Evolutionary conservation across 2,888 invertebrate genomes (phyloP), one percentile per base, ranked within the genome.

Genomic region (Xestia sexstrigata): DNA sequence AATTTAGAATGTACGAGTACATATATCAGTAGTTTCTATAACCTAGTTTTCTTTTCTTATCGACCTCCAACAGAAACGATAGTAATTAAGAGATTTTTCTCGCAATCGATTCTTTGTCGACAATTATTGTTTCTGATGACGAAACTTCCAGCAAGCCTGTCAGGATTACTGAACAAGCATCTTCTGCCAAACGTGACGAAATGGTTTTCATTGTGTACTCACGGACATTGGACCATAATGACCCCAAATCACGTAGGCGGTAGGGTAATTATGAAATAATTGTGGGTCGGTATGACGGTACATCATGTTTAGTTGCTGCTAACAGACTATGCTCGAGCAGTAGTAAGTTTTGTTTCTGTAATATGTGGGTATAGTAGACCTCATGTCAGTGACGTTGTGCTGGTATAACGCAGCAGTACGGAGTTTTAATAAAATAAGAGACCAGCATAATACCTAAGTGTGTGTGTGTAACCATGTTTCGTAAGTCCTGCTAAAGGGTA

Each of bases 171-270:
- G 78, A 73, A 82, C 62, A 74, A 75, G 71, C 72, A 65, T 65
- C 67, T 75, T 84, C 80, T 85, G 79, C 81, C 66, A 70, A 76
- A 88, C 82, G 86, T 88, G 90, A 74, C 70, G 84, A 83, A 83
- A 85, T 60, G 15, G 47, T 73, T 60, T 79, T 84, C 78, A 82
- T 87, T 80, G 76, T 86, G 77, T 75, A 69, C 72, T 73, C 70
- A 77, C 55, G 70, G 77, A 84, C n/a, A 17, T 15, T 42, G 65
- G 4, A 62, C 79, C 78, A 74, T 82, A 81, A 75, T 81, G 84
- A 87, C 80, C 81, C 65, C 70, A 75, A 84, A 84, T 79, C 89
- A 86, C 83, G 83, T 85, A 35, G 35, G 35, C 35, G 35, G 35
- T 35, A 77, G 42, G 65, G 58, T 80, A 77, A 83, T 87, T 83